phyloP scores from a whole-genome alignment of 2,113 vertebrate species.

The Lanius ludovicianus region DNA sequence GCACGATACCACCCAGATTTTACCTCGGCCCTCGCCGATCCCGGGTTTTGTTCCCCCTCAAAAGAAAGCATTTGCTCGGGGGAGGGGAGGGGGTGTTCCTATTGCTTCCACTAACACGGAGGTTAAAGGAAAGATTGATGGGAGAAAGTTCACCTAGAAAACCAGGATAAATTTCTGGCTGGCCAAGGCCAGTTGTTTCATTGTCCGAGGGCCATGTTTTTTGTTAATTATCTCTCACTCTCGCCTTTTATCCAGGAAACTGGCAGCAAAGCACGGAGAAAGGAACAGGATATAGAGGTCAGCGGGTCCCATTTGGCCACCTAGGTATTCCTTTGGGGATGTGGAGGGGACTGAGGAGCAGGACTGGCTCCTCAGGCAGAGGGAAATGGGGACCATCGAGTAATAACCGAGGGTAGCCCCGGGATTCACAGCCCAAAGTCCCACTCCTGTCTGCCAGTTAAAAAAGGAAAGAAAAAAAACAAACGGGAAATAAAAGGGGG shows the following conservation, averaged over 20 bases:
- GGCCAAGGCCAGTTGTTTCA: constrained; percentile 88
- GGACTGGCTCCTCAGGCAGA: background rate
- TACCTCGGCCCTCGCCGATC: constrained; percentile 75
- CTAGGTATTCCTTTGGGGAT: constrained; percentile 83
- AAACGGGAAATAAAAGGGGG: too few species aligned
- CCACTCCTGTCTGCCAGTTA: background rate
- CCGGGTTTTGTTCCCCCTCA: constrained; percentile 77
- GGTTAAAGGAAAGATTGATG: constrained; percentile 99
- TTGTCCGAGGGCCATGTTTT: constrained; percentile 85
- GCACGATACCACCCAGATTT: constrained; percentile 97
- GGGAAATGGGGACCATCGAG: background rate
- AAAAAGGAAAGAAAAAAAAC: background rate
- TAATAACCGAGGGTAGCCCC: background rate
- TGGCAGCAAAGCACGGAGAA: constrained; percentile 86
- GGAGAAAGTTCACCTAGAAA: constrained; percentile 95
- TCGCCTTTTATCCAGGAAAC: constrained; percentile 84
- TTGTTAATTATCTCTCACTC: constrained; percentile 99
- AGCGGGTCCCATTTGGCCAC: constrained; percentile 91
- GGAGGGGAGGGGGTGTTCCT: constrained; percentile 83
- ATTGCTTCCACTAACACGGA: constrained; percentile 85
- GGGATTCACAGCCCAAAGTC: background rate
- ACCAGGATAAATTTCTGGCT: constrained; percentile 84
- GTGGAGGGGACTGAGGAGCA: constrained; percentile 1
- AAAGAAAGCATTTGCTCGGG: constrained; percentile 83
- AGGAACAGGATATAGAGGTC: constrained; percentile 94